Base-by-base conservation (phyloP, 1,140 invertebrate species). In the Halictus rubicundus region DNA sequence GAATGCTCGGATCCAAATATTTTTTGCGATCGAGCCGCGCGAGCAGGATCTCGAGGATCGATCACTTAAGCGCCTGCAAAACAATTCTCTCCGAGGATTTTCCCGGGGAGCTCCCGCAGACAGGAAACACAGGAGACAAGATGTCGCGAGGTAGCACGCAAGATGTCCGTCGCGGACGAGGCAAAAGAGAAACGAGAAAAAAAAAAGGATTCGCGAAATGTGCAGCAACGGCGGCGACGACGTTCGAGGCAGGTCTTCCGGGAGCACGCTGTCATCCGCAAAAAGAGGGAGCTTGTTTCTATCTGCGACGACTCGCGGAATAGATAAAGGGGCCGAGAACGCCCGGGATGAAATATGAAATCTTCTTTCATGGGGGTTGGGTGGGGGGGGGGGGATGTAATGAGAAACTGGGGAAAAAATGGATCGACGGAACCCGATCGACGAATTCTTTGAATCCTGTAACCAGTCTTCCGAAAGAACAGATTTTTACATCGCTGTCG, bases 331-430 rank as follows among this genome's bases (percentile, higher is more conserved):
- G 23, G 7, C 37, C 46, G 68, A 68, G 14, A 9, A 57, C n/a
- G 23, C 8, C 19, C 23, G 39, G 32, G 73, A 64, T 75, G 73
- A 76, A 76, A 76, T 68, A 76, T 76, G 73, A 76, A 76, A 64
- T 68, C 73, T 76, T 76, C 73, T 68, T 68, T 76, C 73, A 37
- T 19, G 73, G 57, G n/a, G n/a, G n/a, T n/a, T n/a, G n/a, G n/a
- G n/a, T n/a, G n/a, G n/a, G n/a, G n/a, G n/a, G n/a, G n/a, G 42
- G 64, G 23, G 42, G 68, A 76, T 76, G 66, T 76, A 68, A 76
- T 76, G 37, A 63, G 21, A 25, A 63, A 14, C 32, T n/a, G 32
- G 63, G 23, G 37, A 59, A 76, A 54, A 19, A 54, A 59, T 76
- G 52, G 73, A 76, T 76, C 73, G 73, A n/a, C 23, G 73, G 37